These are phyloP conservation scores for Xenopus laevis DNA, from an alignment of 2,113 vertebrate genomes.

Conservation along the genomic window DNA sequence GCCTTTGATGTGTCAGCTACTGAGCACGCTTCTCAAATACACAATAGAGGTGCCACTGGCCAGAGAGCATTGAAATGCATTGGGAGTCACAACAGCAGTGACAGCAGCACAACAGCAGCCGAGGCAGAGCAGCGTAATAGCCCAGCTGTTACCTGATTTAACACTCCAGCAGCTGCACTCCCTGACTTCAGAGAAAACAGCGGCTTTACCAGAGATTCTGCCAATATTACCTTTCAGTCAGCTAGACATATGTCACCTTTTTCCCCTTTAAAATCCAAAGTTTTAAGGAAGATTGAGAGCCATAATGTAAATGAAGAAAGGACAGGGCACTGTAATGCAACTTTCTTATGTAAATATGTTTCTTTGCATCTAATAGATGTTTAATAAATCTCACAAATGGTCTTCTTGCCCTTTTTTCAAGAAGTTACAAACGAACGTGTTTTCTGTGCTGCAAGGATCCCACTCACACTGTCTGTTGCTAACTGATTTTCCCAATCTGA, in stretches of 20 bases:
- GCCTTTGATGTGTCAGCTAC: slow-evolving; percentile 54
- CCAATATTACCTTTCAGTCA: slow-evolving; percentile 65
- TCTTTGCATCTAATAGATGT: no score
- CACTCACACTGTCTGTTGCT: no score
- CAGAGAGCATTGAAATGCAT: slow-evolving; percentile 59
- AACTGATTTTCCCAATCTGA: no score
- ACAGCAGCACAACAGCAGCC: slow-evolving; percentile 54
- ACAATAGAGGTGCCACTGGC: slow-evolving; percentile 63
- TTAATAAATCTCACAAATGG: no score
- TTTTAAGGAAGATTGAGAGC: slow-evolving; percentile 33
- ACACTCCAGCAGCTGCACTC: slow-evolving; percentile 63
- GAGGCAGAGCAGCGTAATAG: slow-evolving; percentile 39
- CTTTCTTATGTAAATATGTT: no score
- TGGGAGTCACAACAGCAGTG: slow-evolving; percentile 57
- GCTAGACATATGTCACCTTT: slow-evolving; percentile 62
- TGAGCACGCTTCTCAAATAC: slow-evolving; percentile 60
- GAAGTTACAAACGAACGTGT: no score
- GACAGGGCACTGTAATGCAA: not conserved
- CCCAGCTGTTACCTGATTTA: slow-evolving; percentile 65
- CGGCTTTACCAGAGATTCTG: slow-evolving; percentile 26
- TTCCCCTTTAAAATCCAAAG: slow-evolving; percentile 39
- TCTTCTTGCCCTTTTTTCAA: no score
- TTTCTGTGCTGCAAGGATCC: no score
- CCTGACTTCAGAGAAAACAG: slow-evolving; percentile 51
- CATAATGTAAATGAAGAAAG: not conserved